Conservation (phyloP, 2,797 vertebrate species). For the Tauraco hartlaubi region DNA sequence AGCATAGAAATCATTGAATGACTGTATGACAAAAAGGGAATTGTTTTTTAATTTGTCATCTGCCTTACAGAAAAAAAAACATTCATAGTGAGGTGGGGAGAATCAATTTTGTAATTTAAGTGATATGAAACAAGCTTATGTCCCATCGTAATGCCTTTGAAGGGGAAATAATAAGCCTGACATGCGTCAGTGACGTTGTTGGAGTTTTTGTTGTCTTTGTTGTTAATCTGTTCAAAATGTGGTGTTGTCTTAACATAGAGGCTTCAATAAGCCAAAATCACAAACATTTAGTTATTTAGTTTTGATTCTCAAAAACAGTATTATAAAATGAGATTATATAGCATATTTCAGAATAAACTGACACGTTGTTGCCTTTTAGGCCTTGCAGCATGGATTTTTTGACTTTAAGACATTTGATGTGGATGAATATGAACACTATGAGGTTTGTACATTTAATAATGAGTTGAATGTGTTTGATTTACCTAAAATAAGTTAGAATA, state of each 20-base stretch:
- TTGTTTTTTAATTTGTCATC: background rate
- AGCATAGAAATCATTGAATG: background rate
- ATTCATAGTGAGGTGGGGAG: background rate
- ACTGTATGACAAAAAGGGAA: slow-evolving; percentile 34
- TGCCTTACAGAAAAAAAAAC: background rate
- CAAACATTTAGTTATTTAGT: background rate
- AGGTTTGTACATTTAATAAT: slow-evolving; percentile 84
- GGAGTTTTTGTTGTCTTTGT: slow-evolving; percentile 16
- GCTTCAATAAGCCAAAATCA: background rate
- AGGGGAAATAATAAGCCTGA: background rate
- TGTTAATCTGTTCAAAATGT: slow-evolving; percentile 13
- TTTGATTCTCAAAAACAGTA: background rate
- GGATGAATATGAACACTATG: slow-evolving; percentile 98
- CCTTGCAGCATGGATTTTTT: slow-evolving; percentile 94
- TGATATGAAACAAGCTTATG: background rate
- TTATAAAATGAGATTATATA: background rate
- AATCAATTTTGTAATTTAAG: background rate
- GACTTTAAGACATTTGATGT: slow-evolving; percentile 95
- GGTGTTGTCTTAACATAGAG: background rate
- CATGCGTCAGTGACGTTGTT: background rate
- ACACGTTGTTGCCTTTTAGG: slow-evolving; percentile 83
- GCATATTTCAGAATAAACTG: slow-evolving; percentile 49
- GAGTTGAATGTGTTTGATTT: background rate
- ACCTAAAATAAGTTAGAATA: background rate
- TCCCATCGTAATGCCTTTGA: background rate